Evolutionary conservation across 2,113 vertebrate genomes (phyloP), one percentile per base, ranked within the genome.

Genomic region (Fukomys damarensis): DNA sequence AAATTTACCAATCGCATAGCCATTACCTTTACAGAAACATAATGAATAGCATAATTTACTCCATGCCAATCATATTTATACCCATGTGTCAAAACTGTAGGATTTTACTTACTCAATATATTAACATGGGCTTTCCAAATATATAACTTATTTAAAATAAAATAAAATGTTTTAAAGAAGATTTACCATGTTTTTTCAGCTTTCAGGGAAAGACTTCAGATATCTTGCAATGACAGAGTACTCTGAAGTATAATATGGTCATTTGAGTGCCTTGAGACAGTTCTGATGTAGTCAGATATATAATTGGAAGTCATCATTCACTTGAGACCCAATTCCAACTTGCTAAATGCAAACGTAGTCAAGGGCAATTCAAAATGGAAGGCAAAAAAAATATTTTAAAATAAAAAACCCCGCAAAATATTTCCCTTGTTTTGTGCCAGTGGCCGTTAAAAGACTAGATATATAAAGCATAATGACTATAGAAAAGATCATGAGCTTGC

Each of bases 1-100:
- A 97, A 89, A 96, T 97, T 96, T 96, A 87, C 92, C 80, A 95
- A 66, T 96, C 93, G 58, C 79, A 19, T 2, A 43, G 63, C n/a
- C 41, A 93, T 95, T 93, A 79, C 84, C 56, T 96, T 97, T 85
- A n/a, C 68, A 90, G 83, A 95, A 96, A 86, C 74, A 83, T 86
- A 94, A 96, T 95, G 95, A 93, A 80, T 77, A 89, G 89, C 22
- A 68, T 74, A 74, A 93, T 96, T 96, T 93, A 41, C 17, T 95
- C 32, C 41, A 49, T 76, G 70, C 22, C 95, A 95, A 93, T 97
- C 95, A 97, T 93, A 97, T 84, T 61, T 82, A 6, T 38, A 13
- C 63, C 28, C 76, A 7, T 70, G 92, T 59, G 54, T 66, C 74
- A 46, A 89, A 91, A 93, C 65, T 56, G 49, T 16, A 76, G 61